Conservation (phyloP, 1,140 invertebrate species). For the Metopolophium dirhodum region DNA sequence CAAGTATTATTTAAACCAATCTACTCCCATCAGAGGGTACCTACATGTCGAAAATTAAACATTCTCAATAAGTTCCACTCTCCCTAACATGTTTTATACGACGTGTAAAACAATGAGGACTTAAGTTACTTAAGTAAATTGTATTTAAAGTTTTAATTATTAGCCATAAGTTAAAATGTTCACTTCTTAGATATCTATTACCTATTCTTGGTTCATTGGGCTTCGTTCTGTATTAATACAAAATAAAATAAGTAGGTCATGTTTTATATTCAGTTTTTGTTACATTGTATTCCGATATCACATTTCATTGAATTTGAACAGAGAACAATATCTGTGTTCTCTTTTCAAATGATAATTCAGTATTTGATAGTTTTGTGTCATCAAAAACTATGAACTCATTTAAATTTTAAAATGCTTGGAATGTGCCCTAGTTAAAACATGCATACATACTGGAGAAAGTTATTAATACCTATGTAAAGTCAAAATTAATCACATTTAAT, state of each 20-base stretch:
- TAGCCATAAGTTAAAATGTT: background rate
- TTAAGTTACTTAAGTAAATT: background rate
- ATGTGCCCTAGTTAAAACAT: background rate
- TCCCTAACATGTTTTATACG: background rate
- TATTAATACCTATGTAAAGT: background rate
- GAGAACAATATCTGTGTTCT: background rate
- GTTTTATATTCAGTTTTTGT: background rate
- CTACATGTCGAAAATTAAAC: background rate
- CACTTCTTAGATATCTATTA: background rate
- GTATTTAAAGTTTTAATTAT: background rate
- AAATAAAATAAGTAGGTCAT: slow-evolving; percentile 5
- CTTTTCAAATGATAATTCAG: background rate
- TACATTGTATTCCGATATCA: background rate
- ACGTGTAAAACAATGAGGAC: no score
- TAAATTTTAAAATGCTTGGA: background rate
- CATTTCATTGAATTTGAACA: background rate
- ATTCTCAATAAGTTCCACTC: background rate
- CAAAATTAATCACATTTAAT: background rate
- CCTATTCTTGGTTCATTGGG: background rate
- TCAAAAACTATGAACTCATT: background rate
- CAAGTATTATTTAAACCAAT: background rate
- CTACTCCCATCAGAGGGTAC: background rate
- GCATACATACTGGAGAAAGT: background rate
- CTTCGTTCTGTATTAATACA: background rate
- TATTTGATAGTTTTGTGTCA: background rate